phyloP scores from a whole-genome alignment of 2,797 vertebrate species.

The Clamator glandarius region DNA sequence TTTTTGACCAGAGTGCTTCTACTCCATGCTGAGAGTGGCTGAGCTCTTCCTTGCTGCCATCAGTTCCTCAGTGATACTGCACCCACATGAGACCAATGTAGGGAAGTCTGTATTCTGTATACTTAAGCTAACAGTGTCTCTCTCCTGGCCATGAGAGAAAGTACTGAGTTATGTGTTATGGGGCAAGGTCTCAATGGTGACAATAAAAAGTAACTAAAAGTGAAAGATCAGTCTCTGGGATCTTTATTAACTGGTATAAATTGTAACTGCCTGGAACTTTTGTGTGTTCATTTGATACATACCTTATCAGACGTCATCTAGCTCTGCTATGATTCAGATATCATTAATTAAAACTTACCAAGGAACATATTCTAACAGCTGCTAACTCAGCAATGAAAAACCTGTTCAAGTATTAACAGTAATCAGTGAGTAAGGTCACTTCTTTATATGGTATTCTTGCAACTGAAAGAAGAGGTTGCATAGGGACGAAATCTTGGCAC shows the following conservation, averaged over 20 bases:
- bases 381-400: constrained; percentile 10
- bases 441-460: neutral
- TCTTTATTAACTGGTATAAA: neutral
- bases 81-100: neutral
- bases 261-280: neutral
- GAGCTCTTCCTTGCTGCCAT: neutral
- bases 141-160: neutral
- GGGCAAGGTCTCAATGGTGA: neutral
- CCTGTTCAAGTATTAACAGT: neutral
- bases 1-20: neutral
- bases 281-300: neutral
- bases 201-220: neutral
- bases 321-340: neutral
- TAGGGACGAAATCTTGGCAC: neutral
- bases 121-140: neutral
- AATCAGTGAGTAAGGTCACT: neutral
- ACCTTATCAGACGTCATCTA: neutral
- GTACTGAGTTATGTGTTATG: neutral
- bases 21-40: neutral
- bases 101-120: neutral
- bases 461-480: neutral
- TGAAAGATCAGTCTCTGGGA: neutral
- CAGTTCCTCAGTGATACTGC: neutral
- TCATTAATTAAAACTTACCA: constrained; percentile 9
- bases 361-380: neutral